Base-by-base conservation (phyloP, 2,888 invertebrate species). In the Ophion ellenae region DNA sequence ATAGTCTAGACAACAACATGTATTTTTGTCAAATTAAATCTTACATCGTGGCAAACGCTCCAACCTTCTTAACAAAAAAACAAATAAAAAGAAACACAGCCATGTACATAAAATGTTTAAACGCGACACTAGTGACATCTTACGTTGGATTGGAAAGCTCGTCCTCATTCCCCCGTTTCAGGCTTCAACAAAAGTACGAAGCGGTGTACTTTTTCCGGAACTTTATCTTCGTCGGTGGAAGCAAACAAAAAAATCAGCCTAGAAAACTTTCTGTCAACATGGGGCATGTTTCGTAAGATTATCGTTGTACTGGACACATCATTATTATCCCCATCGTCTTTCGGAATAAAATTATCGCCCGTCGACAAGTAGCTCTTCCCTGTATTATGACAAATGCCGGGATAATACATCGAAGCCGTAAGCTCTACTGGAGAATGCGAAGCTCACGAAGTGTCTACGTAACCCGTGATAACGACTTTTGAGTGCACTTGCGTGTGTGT, bases 371-470 rank as follows among this genome's bases (percentile, higher is more conserved):
- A n/a, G 10, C 17, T 71, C 20, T 71, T 71, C 17, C 28, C 24
- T 74, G 63, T 86, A 85, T 87, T 87, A 87, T 87, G 85, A 86
- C 77, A 84, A 86, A 86, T 85, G 84, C 80, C 75, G 80, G 81
- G 82, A 80, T 84, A 86, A 87, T 69, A 84, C 83, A 79, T 80
- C 71, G 73, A 70, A 81, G 83, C 75, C 82, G 85, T 77, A 86
- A 85, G 69, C 73, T 81, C 40, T 64, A 79, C 69, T 80, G 84
- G 80, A 87, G 83, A 66, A 84, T 87, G 85, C 82, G 63, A 85
- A 83, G 64, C 71, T 57, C 63, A 47, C 63, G 70, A 79, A 85
- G 63, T 83, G 85, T 83, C 53, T 78, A 77, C 74, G 66, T 64
- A 64, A 81, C 70, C 9, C 76, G 73, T 83, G 76, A 84, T 87